A percentile compares a stretch with the other conserved stretches of the same genome.
phyloP scores from a whole-genome alignment of 2,113 vertebrate genomes.

The Corythaeola cristata region DNA sequence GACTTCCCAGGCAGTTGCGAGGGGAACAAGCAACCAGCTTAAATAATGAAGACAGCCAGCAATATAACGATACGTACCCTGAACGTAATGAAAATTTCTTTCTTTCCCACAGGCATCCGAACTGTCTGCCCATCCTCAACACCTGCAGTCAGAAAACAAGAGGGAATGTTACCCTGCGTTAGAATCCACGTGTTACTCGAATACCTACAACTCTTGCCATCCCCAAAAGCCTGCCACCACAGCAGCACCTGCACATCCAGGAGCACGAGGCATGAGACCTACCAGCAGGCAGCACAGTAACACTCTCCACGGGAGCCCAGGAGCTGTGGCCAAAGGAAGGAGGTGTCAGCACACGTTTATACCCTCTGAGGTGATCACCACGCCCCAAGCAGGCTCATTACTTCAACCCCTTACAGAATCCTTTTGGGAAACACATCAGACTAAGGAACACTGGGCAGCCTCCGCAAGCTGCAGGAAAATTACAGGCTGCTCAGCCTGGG shows the following conservation, averaged over 20 bases:
- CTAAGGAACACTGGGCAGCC: neutral
- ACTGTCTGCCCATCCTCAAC: constrained; percentile 97
- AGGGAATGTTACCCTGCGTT: neutral
- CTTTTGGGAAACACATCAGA: neutral
- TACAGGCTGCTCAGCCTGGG: neutral
- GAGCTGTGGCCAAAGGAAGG: neutral
- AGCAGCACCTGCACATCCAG: neutral
- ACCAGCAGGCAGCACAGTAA: neutral
- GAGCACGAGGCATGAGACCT: neutral
- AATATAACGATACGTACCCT: constrained; percentile 72
- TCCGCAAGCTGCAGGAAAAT: neutral
- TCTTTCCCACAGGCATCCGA: constrained; percentile 94
- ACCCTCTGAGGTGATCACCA: neutral
- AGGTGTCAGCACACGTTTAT: neutral
- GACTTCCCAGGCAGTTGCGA: neutral
- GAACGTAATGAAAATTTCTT: constrained; percentile 95
- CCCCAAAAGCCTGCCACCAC: neutral
- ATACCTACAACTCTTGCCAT: neutral
- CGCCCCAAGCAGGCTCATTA: fast-evolving
- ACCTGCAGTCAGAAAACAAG: constrained; percentile 71
- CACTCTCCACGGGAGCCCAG: neutral
- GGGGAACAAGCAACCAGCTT: neutral
- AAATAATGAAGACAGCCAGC: neutral
- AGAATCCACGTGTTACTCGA: fast-evolving
- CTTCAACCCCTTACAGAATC: neutral